phyloP scores from a whole-genome alignment of 2,888 invertebrate genomes.

The Mellilla xanthometata region DNA sequence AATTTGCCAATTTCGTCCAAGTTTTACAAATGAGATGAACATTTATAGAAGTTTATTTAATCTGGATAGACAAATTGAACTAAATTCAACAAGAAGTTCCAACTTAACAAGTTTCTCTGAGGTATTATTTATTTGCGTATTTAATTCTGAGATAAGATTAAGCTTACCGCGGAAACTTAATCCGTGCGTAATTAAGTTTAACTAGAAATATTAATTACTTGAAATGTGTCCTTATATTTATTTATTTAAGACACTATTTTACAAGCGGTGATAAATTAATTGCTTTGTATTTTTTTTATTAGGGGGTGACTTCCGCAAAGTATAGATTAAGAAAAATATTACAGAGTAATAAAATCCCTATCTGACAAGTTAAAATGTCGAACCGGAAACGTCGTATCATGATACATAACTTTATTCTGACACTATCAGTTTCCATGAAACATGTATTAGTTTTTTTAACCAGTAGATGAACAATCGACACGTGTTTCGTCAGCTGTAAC shows the following conservation, averaged over 20 bases:
- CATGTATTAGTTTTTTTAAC: conserved; percentile 40
- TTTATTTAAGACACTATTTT: no score
- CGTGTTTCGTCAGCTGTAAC: conserved; percentile 71
- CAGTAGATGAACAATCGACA: conserved; percentile 65
- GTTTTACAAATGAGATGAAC: background rate
- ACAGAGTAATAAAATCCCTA: background rate
- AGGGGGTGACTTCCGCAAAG: no score
- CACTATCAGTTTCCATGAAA: conserved; percentile 46
- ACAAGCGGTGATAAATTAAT: no score
- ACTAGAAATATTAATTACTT: no score
- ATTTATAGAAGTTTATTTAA: background rate
- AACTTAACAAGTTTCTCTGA: background rate
- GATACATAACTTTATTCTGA: conserved; percentile 40
- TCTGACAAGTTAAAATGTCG: conserved; percentile 25
- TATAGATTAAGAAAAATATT: no score
- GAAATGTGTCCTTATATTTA: no score
- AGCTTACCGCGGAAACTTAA: no score
- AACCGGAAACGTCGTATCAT: conserved; percentile 31
- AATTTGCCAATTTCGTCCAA: no score
- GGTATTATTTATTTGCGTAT: no score
- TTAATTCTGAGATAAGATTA: no score
- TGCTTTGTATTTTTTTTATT: no score
- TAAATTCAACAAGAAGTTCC: background rate
- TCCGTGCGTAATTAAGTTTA: no score
- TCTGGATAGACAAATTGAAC: background rate